Conservation (phyloP, 2,113 vertebrate genomes). For the Ibidorhyncha struthersii region DNA sequence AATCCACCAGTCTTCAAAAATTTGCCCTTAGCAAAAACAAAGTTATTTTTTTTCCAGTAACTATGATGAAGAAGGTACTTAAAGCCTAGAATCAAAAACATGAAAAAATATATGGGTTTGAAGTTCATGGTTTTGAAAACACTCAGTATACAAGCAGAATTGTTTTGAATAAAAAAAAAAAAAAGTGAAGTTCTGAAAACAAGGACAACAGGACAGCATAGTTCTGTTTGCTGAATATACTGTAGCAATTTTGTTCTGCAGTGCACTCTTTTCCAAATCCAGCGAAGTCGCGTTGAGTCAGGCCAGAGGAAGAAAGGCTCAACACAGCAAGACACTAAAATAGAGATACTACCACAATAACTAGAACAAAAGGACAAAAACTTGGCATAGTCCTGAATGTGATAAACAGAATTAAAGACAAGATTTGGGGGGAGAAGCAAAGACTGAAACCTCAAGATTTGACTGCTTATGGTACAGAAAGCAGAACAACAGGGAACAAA, state of each 20-base stretch:
- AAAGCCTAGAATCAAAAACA: not conserved
- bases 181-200: not conserved
- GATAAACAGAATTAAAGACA: not conserved
- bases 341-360: not conserved
- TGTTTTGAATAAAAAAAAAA: not conserved
- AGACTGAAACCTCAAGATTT: not conserved
- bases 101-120: rapidly evolving
- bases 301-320: not conserved
- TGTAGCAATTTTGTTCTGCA: not conserved
- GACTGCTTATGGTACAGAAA: not conserved
- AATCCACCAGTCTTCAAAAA: not conserved
- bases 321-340: not conserved
- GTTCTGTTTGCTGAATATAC: not conserved
- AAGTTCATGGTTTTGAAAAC: not conserved
- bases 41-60: not conserved
- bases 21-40: not conserved
- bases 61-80: not conserved
- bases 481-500: not conserved
- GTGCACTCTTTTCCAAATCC: not conserved
- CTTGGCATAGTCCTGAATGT: not conserved
- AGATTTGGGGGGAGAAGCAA: not conserved
- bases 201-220: not conserved
- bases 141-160: rapidly evolving
- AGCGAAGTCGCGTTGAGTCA: not conserved
- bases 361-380: not conserved